Percentiles rank a stretch among this genome's conserved stretches.
phyloP scores from a whole-genome alignment of 2,113 vertebrate genomes.

The Hymenochirus boettgeri region DNA sequence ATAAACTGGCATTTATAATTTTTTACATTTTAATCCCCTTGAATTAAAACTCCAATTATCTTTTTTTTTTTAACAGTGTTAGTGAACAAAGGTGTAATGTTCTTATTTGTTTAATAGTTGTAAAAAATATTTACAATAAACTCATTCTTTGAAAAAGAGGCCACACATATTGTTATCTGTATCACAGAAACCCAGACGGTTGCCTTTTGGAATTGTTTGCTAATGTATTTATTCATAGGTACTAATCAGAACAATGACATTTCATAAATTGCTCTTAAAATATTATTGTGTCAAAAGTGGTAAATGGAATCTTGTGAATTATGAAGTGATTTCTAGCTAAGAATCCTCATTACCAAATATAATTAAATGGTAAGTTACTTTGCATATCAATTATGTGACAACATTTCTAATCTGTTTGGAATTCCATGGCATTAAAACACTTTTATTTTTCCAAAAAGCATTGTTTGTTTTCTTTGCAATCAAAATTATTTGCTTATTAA shows the following conservation, averaged over 20 bases:
- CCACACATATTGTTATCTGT: too few relatives aligned
- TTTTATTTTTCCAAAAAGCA: slow-evolving; percentile 6
- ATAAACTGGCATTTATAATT: too few relatives aligned
- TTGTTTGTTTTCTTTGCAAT: background rate
- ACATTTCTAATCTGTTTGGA: slow-evolving; percentile 18
- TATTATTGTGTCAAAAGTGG: slow-evolving; percentile 28
- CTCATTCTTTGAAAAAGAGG: too few relatives aligned
- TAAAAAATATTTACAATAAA: too few relatives aligned
- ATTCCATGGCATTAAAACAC: slow-evolving; percentile 11
- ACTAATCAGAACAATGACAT: slow-evolving; percentile 10
- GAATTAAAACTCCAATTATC: too few relatives aligned
- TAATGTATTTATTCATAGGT: slow-evolving; percentile 19
- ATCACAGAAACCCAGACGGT: background rate
- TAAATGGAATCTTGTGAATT: slow-evolving; percentile 32
- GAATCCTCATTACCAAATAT: slow-evolving; percentile 31
- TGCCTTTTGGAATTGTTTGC: slow-evolving; percentile 12
- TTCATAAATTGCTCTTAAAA: slow-evolving; percentile 32
- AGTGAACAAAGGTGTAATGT: too few relatives aligned
- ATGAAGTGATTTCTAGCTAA: slow-evolving; percentile 25
- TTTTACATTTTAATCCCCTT: too few relatives aligned
- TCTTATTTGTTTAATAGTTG: too few relatives aligned
- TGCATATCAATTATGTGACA: slow-evolving; percentile 29
- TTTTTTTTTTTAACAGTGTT: too few relatives aligned
- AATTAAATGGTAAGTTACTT: slow-evolving; percentile 32
- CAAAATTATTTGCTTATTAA: background rate